Base-by-base conservation (phyloP, 2,888 invertebrate species). In the Trichopoda pennipes region DNA sequence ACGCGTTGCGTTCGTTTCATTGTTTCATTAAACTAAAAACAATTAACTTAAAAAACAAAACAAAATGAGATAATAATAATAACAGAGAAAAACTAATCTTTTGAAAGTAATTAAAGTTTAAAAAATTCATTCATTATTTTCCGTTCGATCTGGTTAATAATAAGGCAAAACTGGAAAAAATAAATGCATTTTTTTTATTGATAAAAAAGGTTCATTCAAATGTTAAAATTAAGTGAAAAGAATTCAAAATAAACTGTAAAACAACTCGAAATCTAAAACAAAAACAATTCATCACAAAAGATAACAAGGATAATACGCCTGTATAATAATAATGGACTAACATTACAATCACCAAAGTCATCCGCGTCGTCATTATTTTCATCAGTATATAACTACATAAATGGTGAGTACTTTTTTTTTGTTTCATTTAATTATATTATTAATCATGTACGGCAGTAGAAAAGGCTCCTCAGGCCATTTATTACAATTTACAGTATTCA, bases 371-470 rank as follows among this genome's bases (percentile, higher is more conserved):
- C 53, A 66, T 42, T 51, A 56, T 66, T 42, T 61, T 82, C 75
- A 75, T 75, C 78, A 75, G 68, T 61, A 75, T 70, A 63, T 51
- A 74, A 82, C 75, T 82, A 82, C 38, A 38, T 38, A 12, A 68
- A 79, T 82, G 82, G 82, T 82, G 12, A 82, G 78, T 82, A 7
- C 16, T 53, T 47, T 38, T 56, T 28, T 32, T 44, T 1, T 28
- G 10, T 35, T 21, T 17, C 17, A 38, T 38, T 38, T 2, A 19
- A 49, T 49, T 64, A 16, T 35, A 64, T 19, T 9, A 17, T 14
- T 19, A 14, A 9, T 23, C 44, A 9, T 47, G 9, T 28, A 28
- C 32, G n/a, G n/a, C n/a, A n/a, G n/a, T n/a, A n/a, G n/a, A 28
- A 28, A 28, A 28, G 28, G 7, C 28, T 28, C 28, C 7, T 28